phyloP scores from a whole-genome alignment of 2,797 vertebrate genomes.

The Meda fulgida region DNA sequence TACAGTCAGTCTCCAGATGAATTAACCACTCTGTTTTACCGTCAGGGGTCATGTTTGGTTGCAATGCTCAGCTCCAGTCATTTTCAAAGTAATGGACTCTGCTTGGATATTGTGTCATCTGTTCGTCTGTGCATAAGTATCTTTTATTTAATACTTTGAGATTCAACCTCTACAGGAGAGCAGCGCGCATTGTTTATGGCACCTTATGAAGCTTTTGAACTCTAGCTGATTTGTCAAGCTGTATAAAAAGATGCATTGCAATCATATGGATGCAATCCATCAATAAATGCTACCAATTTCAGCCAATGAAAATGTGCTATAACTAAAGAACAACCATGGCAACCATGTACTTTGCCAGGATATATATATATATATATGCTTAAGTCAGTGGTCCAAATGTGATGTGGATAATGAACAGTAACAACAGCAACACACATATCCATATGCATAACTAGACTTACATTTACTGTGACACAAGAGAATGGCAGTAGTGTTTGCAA shows the following conservation, averaged over 20 bases:
- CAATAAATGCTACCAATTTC: background rate
- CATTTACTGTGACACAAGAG: background rate
- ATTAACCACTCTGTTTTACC: constrained; percentile 22
- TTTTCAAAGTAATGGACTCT: constrained; percentile 24
- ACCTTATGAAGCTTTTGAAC: background rate
- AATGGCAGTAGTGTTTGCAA: background rate
- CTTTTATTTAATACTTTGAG: background rate
- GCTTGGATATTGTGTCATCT: background rate
- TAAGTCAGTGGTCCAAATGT: background rate
- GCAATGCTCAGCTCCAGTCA: background rate
- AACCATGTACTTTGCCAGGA: background rate
- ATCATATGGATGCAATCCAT: constrained; percentile 6
- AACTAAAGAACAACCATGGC: background rate
- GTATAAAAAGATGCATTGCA: background rate
- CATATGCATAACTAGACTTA: background rate
- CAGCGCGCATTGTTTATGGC: background rate
- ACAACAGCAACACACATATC: background rate
- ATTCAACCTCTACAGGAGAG: background rate
- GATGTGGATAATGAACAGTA: background rate
- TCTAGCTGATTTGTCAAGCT: background rate
- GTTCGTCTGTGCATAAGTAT: background rate
- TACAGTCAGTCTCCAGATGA: constrained; percentile 18
- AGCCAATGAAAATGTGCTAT: background rate
- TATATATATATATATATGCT: background rate
- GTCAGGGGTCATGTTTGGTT: constrained; percentile 22